phyloP scores from a whole-genome alignment of 2,888 invertebrate genomes.

The Pedicia rivosa region DNA sequence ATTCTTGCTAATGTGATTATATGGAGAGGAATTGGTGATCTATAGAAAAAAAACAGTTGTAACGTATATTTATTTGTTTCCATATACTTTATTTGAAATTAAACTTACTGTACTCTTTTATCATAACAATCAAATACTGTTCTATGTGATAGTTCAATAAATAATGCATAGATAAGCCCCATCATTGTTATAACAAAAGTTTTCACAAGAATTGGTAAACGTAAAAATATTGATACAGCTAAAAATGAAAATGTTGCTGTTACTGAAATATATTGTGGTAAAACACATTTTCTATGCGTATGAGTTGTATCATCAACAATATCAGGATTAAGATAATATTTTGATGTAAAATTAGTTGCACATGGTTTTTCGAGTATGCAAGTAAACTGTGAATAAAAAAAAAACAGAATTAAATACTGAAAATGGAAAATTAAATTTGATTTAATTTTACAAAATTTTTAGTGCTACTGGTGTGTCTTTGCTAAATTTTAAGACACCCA shows the following conservation, averaged over 20 bases:
- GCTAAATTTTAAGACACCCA: too few relatives aligned
- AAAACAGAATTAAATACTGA: too few relatives aligned
- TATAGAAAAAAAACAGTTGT: conserved; percentile 20
- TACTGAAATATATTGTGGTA: conserved; percentile 75
- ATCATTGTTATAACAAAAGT: conserved; percentile 59
- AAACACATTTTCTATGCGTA: conserved; percentile 63
- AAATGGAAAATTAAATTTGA: too few relatives aligned
- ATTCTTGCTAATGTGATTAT: conserved; percentile 65
- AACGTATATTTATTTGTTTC: too few relatives aligned
- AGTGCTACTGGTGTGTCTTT: too few relatives aligned
- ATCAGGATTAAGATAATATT: conserved; percentile 3
- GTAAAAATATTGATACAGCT: conserved; percentile 69
- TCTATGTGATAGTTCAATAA: conserved; percentile 67
- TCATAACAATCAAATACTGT: conserved; percentile 73
- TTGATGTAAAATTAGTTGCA: conserved; percentile 19
- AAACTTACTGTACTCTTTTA: conserved; percentile 50
- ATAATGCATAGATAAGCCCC: conserved; percentile 61
- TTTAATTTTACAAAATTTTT: too few relatives aligned
- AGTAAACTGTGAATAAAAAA: conserved; percentile 46
- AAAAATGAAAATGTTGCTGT: conserved; percentile 74
- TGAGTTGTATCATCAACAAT: conserved; percentile 21
- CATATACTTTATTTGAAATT: conserved; percentile 6
- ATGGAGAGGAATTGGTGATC: conserved; percentile 59
- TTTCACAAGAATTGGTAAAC: conserved; percentile 70
- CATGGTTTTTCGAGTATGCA: conserved; percentile 37